Conservation (phyloP, 2,797 vertebrate species). For the Odontamblyopus lacepedii region DNA sequence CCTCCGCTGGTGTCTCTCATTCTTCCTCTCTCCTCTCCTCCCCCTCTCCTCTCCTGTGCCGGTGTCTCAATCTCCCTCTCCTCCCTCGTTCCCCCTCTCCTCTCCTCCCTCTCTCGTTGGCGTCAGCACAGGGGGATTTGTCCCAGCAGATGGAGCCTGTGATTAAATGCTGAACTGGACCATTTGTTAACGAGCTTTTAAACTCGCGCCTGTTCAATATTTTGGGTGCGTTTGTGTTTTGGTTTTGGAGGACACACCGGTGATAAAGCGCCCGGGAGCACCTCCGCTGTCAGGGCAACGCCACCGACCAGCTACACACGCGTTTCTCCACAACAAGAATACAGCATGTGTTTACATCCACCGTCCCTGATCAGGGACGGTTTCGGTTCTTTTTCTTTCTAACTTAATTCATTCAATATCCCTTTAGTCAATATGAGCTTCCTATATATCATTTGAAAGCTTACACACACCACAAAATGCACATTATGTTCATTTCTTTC, state of each 20-base stretch:
- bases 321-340: neutral
- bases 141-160: constrained; percentile 55
- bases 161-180: constrained; percentile 51
- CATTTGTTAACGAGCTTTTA: constrained; percentile 57
- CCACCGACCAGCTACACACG: neutral
- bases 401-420: no score
- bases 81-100: constrained; percentile 1
- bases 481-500: no score
- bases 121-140: constrained; percentile 30
- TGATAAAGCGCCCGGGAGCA: constrained; percentile 23
- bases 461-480: no score
- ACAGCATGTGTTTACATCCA: neutral
- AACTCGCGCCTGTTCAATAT: constrained; percentile 51
- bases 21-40: no score
- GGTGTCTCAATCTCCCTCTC: neutral
- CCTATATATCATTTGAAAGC: no score
- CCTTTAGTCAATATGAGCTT: no score
- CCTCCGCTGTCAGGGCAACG: constrained; percentile 9
- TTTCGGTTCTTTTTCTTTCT: no score
- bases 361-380: no score
- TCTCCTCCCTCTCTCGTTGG: constrained; percentile 4
- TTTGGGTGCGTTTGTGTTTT: constrained; percentile 42
- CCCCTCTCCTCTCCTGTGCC: no score
- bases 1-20: no score
- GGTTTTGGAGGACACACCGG: constrained; percentile 29